A percentile compares a stretch with the other conserved stretches of the same genome.
phyloP scores from a whole-genome alignment of 2,113 vertebrate species.

The Microcebus lehilahytsara region DNA sequence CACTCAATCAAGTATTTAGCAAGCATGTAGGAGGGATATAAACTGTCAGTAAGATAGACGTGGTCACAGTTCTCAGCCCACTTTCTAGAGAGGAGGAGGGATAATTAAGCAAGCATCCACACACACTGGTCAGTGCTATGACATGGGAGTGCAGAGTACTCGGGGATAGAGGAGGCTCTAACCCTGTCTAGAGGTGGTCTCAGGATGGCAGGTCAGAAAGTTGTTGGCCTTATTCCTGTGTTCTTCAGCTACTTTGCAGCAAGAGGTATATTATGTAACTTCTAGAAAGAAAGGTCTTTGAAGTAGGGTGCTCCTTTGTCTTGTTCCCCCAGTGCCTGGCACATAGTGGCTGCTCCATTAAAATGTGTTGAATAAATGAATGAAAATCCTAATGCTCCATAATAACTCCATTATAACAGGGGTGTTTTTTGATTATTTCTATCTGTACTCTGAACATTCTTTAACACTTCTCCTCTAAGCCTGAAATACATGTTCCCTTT shows the following conservation, averaged over 20 bases:
- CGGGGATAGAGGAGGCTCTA: neutral
- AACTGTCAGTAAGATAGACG: neutral
- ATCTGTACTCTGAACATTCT: neutral
- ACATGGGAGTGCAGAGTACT: neutral
- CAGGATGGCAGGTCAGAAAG: neutral
- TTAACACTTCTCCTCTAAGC: neutral
- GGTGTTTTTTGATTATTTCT: neutral
- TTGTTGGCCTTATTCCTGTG: neutral
- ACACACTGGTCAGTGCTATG: neutral
- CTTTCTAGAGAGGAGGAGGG: neutral
- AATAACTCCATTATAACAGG: neutral
- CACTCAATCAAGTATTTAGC: neutral
- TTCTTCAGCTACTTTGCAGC: neutral
- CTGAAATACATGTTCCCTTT: constrained; percentile 45
- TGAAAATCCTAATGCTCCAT: neutral
- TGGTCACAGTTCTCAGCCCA: neutral
- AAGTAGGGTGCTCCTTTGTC: neutral
- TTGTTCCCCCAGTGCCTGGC: neutral
- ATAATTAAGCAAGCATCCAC: neutral
- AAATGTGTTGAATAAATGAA: constrained; percentile 29
- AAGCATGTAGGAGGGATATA: neutral
- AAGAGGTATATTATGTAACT: neutral
- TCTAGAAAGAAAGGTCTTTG: constrained; percentile 1
- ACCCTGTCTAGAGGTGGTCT: neutral
- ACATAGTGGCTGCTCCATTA: neutral